Conservation (phyloP, 2,888 invertebrate species). For the Ametastegia equiseti region DNA sequence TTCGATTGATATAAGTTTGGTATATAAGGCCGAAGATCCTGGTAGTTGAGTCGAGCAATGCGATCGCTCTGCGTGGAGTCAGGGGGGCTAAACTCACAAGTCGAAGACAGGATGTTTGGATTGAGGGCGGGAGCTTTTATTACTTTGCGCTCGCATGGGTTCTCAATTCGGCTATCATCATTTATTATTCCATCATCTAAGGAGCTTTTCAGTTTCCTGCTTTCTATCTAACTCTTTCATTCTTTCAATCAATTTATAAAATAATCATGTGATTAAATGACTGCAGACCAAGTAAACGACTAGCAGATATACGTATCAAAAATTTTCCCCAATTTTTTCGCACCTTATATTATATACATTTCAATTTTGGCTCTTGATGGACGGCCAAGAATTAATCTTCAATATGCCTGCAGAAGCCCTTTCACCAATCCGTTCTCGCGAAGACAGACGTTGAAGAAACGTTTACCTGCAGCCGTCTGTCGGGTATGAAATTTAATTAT, state of each 20-base stretch:
- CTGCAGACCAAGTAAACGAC: background rate
- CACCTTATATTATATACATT: too few species aligned
- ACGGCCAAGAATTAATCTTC: background rate
- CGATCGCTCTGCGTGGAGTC: slow-evolving; percentile 11
- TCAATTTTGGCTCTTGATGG: slow-evolving; percentile 6
- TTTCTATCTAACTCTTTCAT: background rate
- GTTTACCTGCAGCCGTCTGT: background rate
- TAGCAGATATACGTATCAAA: too few species aligned
- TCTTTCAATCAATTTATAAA: background rate
- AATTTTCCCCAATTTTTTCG: background rate
- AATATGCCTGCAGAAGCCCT: background rate
- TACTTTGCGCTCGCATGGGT: slow-evolving; percentile 56
- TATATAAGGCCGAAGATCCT: background rate
- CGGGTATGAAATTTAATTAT: slow-evolving; percentile 15
- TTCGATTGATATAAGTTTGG: slow-evolving; percentile 11
- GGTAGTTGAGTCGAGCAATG: slow-evolving; percentile 33
- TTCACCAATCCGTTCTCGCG: background rate
- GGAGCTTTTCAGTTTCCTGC: background rate
- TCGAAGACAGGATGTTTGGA: slow-evolving; percentile 68
- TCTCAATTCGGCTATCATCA: slow-evolving; percentile 50
- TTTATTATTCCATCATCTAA: slow-evolving; percentile 5
- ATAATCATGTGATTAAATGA: background rate
- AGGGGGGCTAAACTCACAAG: slow-evolving; percentile 51
- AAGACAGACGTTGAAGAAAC: slow-evolving; percentile 20
- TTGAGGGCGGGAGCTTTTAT: slow-evolving; percentile 64